Percentiles rank a stretch among this genome's conserved stretches.
These are phyloP conservation scores for Ylistrum balloti DNA, from an alignment of 1,140 invertebrate genomes.

Conservation along the genomic window DNA sequence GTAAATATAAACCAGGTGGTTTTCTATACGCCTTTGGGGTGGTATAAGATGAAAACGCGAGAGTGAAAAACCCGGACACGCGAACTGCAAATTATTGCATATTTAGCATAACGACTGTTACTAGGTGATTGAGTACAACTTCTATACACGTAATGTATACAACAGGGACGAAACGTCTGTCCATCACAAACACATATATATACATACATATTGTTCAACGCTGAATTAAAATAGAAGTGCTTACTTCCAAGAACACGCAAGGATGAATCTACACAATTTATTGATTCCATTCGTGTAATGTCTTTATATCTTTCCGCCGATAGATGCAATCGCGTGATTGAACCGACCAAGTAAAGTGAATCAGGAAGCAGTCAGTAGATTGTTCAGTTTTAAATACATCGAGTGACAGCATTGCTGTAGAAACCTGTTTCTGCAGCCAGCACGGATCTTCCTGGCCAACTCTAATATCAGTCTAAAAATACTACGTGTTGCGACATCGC, in stretches of 20 bases:
- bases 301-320: constrained; percentile 25
- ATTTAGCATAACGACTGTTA: neutral
- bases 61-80: neutral
- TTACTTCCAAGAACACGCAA: constrained; percentile 25
- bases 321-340: neutral
- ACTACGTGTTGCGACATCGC: no score
- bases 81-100: constrained; percentile 4
- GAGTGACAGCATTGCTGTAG: neutral
- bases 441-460: no score
- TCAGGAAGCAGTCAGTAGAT: neutral
- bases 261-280: neutral
- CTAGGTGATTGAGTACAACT: neutral
- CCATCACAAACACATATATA: neutral
- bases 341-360: neutral
- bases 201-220: neutral
- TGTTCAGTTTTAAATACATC: neutral
- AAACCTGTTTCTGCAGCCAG: neutral
- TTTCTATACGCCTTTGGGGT: neutral
- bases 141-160: neutral
- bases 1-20: neutral
- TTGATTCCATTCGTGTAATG: constrained; percentile 1
- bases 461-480: no score
- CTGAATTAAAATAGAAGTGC: neutral
- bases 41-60: neutral
- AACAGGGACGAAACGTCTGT: neutral